Evolutionary conservation across 1,140 invertebrate genomes (phyloP).

Genomic region (Atopsyche davidsoni): DNA sequence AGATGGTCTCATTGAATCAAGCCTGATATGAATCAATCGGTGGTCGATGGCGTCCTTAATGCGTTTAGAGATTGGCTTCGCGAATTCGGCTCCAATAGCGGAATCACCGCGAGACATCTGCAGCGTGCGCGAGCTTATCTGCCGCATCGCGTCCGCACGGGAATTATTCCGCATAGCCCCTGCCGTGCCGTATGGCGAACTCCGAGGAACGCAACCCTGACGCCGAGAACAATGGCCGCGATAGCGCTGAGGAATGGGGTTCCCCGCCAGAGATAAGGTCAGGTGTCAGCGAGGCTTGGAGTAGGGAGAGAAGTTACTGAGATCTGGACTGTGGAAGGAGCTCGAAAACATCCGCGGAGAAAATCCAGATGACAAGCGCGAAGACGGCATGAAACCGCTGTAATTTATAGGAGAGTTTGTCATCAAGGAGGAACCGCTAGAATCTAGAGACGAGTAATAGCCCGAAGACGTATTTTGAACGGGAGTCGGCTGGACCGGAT

Average conservation of each 20-base stretch:
- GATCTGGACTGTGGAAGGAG: constrained; percentile 24
- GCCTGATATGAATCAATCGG: constrained; percentile 7
- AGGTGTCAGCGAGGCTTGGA: constrained; percentile 18
- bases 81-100: constrained; percentile 4
- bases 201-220: constrained; percentile 12
- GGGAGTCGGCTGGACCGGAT: constrained; percentile 37
- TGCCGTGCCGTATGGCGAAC: constrained; percentile 17
- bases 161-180: constrained; percentile 23
- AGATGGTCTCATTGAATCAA: not conserved
- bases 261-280: constrained; percentile 11
- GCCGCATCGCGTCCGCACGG: constrained; percentile 9
- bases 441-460: constrained; percentile 44
- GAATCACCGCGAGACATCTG: constrained; percentile 18
- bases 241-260: constrained; percentile 15
- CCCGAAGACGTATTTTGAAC: constrained; percentile 40
- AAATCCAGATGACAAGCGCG: constrained; percentile 38
- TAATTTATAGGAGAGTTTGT: constrained; percentile 47
- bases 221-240: constrained; percentile 19
- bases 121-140: constrained; percentile 17
- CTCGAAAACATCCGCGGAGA: constrained; percentile 37
- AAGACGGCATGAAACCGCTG: constrained; percentile 41
- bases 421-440: constrained; percentile 40
- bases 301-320: constrained; percentile 29
- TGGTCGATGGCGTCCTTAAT: not conserved
- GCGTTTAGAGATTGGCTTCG: not conserved